Base-by-base conservation (phyloP, 2,113 vertebrate species). In the Myocastor coypus region DNA sequence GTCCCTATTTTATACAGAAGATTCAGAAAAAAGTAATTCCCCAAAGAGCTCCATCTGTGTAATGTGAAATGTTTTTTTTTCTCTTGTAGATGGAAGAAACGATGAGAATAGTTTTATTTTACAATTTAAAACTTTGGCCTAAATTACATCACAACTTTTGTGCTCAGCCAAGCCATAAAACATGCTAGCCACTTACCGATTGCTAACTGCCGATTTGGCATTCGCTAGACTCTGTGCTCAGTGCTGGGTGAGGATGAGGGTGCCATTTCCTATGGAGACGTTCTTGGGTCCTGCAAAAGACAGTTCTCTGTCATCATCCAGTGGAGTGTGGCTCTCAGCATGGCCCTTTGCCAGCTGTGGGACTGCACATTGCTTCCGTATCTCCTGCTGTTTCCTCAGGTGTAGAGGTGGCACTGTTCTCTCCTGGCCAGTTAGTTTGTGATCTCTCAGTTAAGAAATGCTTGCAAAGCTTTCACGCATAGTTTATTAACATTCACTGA, bases 51-150 rank as follows among this genome's bases (percentile, higher is more conserved):
- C n/a, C 32, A 75, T 19, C n/a, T 92, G 57, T 1, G 7, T 77
- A 90, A 94, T 77, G 81, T 82, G 46, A 69, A 40, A 68, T 64
- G 16, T 66, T 83, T 87, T 66, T 83, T 87, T 90, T 92, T 78
- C 12, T 80, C 24, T 89, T 7, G 46, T 75, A 26, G 30, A 32
- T 66, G 81, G 63, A 92, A 83, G 19, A 81, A 78, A 75, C 17
- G 78, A 46, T 95, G 94, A n/a, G 59, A 83, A 83, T 86, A 2
- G 26, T 92, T 83, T 78, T 42, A 57, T 66, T 1, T 90, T 92
- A 50, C 6, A 57, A 30, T 34, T 88, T 89, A 63, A 93, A 93
- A 59, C 11, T 84, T 73, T 7, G 52, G 0, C 22, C 11, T 57
- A 82, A 95, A 63, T 77, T 82, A 81, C 19, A 92, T 30, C 34